phyloP scores from a whole-genome alignment of 1,140 invertebrate genomes.

The Andrena cerasifolii region DNA sequence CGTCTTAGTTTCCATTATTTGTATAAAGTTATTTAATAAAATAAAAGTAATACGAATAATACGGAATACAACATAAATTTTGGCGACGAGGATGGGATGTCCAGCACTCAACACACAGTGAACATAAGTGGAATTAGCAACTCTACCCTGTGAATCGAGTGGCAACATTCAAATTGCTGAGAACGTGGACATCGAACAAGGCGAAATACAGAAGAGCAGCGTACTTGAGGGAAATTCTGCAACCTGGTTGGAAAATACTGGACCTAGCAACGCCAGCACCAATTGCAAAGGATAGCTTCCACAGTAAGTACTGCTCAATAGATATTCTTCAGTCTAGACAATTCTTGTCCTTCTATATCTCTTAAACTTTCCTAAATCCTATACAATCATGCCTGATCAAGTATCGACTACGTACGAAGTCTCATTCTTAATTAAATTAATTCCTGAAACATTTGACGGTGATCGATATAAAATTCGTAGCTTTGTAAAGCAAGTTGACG shows the following conservation, averaged over 20 bases:
- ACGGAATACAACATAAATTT: neutral
- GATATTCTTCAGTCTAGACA: constrained; percentile 4
- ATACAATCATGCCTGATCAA: neutral
- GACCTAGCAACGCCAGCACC: neutral
- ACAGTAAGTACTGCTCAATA: neutral
- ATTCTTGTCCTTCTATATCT: neutral
- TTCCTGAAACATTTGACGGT: neutral
- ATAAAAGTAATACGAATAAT: too few species aligned
- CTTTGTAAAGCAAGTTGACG: constrained; percentile 2
- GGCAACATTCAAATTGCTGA: neutral
- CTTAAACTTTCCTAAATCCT: neutral
- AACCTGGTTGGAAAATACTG: neutral
- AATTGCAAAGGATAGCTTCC: neutral
- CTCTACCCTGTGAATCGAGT: neutral
- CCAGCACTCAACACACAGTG: neutral
- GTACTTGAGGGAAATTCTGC: neutral
- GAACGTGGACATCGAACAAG: neutral
- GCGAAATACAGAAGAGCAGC: neutral
- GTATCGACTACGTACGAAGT: neutral
- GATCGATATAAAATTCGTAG: neutral
- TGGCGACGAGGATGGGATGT: neutral
- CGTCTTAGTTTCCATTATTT: too few species aligned
- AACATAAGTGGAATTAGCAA: neutral
- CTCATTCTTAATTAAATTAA: neutral
- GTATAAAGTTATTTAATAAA: too few species aligned